phyloP scores from a whole-genome alignment of 2,113 vertebrate genomes.

The Corythoichthys haematopterus region DNA sequence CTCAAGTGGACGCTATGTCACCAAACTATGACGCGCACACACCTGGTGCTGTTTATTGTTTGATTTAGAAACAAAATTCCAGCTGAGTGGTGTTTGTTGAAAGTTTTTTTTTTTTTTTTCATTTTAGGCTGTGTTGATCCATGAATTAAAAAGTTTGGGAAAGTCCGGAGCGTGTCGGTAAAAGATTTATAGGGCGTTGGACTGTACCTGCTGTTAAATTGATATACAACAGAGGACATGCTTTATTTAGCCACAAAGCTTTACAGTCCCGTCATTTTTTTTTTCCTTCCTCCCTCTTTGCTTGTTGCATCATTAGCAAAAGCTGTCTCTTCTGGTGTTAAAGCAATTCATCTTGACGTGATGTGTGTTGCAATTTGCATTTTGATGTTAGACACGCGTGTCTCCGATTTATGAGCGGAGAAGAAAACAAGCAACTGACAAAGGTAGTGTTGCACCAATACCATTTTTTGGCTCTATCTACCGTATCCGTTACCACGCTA shows the following conservation, averaged over 20 bases:
- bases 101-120: not conserved
- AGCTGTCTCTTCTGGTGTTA: not conserved
- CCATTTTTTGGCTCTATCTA: not conserved
- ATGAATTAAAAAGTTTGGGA: not conserved
- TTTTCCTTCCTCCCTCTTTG: not conserved
- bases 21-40: not conserved
- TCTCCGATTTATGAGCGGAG: not conserved
- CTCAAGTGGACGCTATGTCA: not conserved
- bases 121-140: not conserved
- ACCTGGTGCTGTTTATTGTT: not conserved
- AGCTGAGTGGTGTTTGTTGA: not conserved
- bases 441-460: not conserved
- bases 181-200: not conserved
- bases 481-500: not conserved
- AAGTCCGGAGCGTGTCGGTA: not conserved
- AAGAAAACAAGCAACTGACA: not conserved
- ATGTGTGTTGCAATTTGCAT: conserved; percentile 3
- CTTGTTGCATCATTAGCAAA: not conserved
- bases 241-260: not conserved
- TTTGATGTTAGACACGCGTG: not conserved
- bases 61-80: no score
- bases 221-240: not conserved
- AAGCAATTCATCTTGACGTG: not conserved
- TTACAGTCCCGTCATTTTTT: not conserved
- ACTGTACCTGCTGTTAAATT: not conserved